Evolutionary conservation across 2,888 invertebrate genomes (phyloP).

Genomic region (Saturnia pavonia): DNA sequence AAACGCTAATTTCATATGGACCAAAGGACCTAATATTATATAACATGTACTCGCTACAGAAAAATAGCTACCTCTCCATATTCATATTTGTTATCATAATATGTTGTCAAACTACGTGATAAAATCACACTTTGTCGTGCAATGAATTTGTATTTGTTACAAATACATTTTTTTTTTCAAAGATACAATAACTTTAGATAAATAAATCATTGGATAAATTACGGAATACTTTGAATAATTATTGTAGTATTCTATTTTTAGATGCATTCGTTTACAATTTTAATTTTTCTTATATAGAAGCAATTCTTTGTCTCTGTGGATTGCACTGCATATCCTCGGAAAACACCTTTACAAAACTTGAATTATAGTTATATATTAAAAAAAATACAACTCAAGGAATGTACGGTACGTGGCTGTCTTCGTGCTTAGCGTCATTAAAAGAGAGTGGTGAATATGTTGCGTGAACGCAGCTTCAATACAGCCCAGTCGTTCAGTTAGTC

Average conservation of each 20-base stretch:
- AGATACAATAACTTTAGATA: background rate
- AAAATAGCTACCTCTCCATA: background rate
- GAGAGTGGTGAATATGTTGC: constrained; percentile 21
- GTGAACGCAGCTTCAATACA: constrained; percentile 14
- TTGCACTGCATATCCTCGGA: no score
- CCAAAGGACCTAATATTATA: background rate
- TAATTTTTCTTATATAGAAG: no score
- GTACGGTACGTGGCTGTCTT: background rate
- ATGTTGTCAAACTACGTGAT: constrained; percentile 3
- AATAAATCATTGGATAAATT: background rate
- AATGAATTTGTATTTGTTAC: no score
- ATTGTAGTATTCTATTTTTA: background rate
- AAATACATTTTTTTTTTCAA: background rate
- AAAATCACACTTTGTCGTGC: background rate
- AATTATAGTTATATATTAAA: background rate
- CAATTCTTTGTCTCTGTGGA: no score
- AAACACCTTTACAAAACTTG: background rate
- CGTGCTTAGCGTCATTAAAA: background rate
- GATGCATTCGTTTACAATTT: background rate
- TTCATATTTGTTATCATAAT: background rate
- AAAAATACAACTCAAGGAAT: background rate
- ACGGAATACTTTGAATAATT: background rate
- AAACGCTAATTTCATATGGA: no score
- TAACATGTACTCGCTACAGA: background rate
- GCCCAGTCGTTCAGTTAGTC: constrained; percentile 17